These are phyloP conservation scores for Monomorium pharaonis DNA, from an alignment of 1,140 invertebrate species.

Conservation along the genomic window DNA sequence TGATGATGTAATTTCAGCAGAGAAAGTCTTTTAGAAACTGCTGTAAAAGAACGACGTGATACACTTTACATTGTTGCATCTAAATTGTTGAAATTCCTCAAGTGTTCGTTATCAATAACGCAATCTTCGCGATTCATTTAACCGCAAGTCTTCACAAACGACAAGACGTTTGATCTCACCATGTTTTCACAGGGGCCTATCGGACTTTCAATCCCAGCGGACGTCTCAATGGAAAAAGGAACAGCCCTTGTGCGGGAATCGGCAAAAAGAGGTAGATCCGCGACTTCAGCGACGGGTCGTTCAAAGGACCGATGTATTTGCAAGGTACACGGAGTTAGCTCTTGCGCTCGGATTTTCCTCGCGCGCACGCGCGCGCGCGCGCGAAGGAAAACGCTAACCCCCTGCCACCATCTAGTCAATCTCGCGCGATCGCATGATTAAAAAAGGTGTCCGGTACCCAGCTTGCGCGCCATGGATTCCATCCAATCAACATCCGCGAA, in stretches of 20 bases:
- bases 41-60: not conserved
- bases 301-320: slow-evolving; percentile 29
- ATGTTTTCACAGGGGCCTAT: slow-evolving; percentile 12
- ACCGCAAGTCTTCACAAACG: not conserved
- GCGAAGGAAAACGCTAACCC: slow-evolving; percentile 30
- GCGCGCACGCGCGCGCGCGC: too few relatives aligned
- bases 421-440: slow-evolving; percentile 57
- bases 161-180: not conserved
- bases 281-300: slow-evolving; percentile 24
- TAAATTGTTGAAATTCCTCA: not conserved
- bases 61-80: not conserved
- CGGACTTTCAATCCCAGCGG: not conserved
- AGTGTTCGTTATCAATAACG: not conserved
- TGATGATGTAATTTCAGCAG: not conserved
- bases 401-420: not conserved
- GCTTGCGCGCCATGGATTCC: slow-evolving; percentile 25
- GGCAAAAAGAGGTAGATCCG: slow-evolving; percentile 46
- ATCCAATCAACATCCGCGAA: slow-evolving; percentile 62
- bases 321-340: not conserved
- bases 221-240: not conserved
- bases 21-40: not conserved
- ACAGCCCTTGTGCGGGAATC: not conserved
- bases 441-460: slow-evolving; percentile 54
- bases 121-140: slow-evolving; percentile 6
- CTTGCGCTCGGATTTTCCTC: not conserved